These are phyloP conservation scores for Cololabis saira DNA, from an alignment of 2,113 vertebrate genomes.

Conservation along the genomic window DNA sequence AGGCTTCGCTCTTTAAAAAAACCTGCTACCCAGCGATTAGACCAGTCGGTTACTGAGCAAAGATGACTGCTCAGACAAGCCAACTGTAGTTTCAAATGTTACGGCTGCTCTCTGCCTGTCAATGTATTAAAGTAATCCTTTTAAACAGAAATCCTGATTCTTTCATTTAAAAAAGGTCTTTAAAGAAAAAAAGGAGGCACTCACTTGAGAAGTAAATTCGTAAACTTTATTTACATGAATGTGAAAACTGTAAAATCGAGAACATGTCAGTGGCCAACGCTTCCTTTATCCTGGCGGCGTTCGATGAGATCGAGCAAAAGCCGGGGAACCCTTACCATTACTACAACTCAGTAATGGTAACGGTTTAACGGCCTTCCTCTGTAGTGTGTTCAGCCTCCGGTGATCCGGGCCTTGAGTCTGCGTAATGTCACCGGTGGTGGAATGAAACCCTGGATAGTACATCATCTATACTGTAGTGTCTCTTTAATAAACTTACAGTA, in stretches of 20 bases:
- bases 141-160: neutral
- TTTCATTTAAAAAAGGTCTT: neutral
- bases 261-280: neutral
- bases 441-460: slow-evolving; percentile 91
- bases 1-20: no score
- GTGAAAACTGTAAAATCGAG: neutral
- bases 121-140: slow-evolving; percentile 1
- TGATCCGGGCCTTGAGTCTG: neutral
- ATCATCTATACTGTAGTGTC: slow-evolving; percentile 99
- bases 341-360: slow-evolving; percentile 99
- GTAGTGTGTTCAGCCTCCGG: neutral
- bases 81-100: slow-evolving; percentile 30
- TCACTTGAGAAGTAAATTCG: neutral
- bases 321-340: slow-evolving; percentile 93
- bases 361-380: slow-evolving; percentile 89
- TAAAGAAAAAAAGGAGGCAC: slow-evolving; percentile 8
- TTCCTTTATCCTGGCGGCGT: neutral
- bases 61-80: slow-evolving; percentile 60
- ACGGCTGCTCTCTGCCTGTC: neutral
- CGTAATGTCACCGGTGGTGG: slow-evolving; percentile 7
- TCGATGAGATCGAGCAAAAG: slow-evolving; percentile 68
- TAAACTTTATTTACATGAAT: slow-evolving; percentile 49
- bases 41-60: slow-evolving; percentile 17
- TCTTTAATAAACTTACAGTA: slow-evolving; percentile 98
- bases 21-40: slow-evolving; percentile 72